Percentiles rank a stretch among this genome's conserved stretches.
Conservation (phyloP, 2,888 invertebrate species). For the Ariolimax columbianus region DNA sequence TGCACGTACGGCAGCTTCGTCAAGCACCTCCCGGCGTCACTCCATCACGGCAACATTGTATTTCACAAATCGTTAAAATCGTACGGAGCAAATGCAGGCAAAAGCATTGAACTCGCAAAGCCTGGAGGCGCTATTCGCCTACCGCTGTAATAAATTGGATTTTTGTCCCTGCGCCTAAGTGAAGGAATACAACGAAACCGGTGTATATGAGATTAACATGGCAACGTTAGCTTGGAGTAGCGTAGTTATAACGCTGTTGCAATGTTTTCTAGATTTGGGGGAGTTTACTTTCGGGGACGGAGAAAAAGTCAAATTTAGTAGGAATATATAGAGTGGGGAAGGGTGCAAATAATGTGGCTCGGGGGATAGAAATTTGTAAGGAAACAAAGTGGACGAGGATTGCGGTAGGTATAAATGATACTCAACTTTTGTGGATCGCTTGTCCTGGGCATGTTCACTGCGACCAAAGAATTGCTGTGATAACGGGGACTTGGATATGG, state of each 20-base stretch:
- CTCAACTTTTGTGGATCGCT: too few relatives aligned
- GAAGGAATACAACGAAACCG: background rate
- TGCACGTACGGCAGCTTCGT: background rate
- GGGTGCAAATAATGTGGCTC: too few relatives aligned
- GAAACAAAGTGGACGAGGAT: too few relatives aligned
- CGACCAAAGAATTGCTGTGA: too few relatives aligned
- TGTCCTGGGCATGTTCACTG: too few relatives aligned
- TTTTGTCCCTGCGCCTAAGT: conserved; percentile 2
- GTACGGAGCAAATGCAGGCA: conserved; percentile 5
- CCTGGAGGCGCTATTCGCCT: conserved; percentile 1
- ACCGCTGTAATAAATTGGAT: conserved; percentile 17
- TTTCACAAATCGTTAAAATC: conserved; percentile 16
- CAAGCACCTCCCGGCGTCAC: background rate
- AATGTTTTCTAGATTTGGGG: background rate
- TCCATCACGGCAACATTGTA: background rate
- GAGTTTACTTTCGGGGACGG: background rate
- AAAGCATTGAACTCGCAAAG: conserved; percentile 6
- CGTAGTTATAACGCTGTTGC: background rate
- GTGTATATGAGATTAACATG: background rate
- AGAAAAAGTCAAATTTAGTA: background rate
- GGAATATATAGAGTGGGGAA: background rate
- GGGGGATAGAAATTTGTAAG: too few relatives aligned
- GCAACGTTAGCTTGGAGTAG: background rate
- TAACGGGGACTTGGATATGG: too few relatives aligned
- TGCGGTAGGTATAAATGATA: too few relatives aligned